Base-by-base conservation (phyloP, 2,797 vertebrate genomes). In the Distichodus sexfasciatus region DNA sequence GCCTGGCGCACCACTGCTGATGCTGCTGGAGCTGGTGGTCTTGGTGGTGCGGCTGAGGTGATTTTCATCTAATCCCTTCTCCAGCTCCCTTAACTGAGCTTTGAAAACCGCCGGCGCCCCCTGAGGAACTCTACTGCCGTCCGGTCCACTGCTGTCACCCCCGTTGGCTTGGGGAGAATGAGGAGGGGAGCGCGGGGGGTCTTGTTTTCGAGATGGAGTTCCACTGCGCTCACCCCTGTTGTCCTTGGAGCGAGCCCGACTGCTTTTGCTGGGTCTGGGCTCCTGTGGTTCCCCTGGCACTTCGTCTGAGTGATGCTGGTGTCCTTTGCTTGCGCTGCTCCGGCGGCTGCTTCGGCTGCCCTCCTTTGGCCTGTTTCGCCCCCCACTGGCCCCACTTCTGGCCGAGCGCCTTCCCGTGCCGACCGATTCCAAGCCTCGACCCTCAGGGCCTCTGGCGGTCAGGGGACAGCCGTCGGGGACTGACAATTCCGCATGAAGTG, bases 401-500 rank as follows among this genome's bases (percentile, higher is more conserved):
- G 82, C 80, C 71, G 88, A 82, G 86, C 90, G 80, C 85, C 88
- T 90, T 83, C 89, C 87, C 67, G 87, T 85, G 67, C 28, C 43
- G 43, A 68, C 83, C 78, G 88, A 90, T 81, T 91, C 90, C 0
- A 88, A 24, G 87, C 83, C 86, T 86, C 28, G 86, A 88, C 85
- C 85, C 81, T 94, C 92, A 70, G 87, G 84, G 84, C 89, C 91
- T 81, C 87, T 91, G 80, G 94, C 93, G 84, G 93, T 95, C 79
- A 89, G 89, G 36, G 92, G 87, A 82, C 89, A 90, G 87, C 95
- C 94, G 72, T 53, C 63, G 8, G 35, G 87, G 88, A 87, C 91
- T 88, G 90, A 91, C 86, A 87, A 93, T 94, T 75, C 95, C 94
- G 88, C 90, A 89, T 90, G 92, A 91, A 92, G 90, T 84, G 92